Evolutionary conservation across 1,140 invertebrate species (phyloP).

Genomic region (Carcinoscorpius rotundicauda): DNA sequence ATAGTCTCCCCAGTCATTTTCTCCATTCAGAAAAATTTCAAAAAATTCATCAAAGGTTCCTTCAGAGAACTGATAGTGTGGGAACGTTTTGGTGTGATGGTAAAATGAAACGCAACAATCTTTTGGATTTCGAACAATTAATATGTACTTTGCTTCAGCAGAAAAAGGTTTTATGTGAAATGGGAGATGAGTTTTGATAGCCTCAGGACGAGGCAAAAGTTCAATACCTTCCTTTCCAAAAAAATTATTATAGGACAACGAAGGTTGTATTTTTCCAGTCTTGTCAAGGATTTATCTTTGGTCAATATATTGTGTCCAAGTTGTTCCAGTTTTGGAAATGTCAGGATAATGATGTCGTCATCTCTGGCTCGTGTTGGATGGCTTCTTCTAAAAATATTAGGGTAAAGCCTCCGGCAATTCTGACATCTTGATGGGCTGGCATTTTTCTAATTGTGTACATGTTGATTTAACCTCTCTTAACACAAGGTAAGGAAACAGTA

Average conservation of each 20-base stretch:
- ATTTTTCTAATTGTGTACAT: too few relatives aligned
- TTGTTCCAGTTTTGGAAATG: slow-evolving; percentile 16
- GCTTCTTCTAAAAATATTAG: too few relatives aligned
- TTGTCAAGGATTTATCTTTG: not conserved
- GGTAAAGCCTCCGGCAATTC: too few relatives aligned
- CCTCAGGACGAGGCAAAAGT: not conserved
- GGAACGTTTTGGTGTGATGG: slow-evolving; percentile 46
- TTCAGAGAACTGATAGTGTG: slow-evolving; percentile 1
- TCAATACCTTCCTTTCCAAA: slow-evolving; percentile 9
- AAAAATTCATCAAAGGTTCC: slow-evolving; percentile 3
- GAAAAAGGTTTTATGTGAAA: slow-evolving; percentile 47
- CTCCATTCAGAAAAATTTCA: slow-evolving; percentile 1
- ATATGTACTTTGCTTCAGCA: slow-evolving; percentile 44
- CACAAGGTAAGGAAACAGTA: too few relatives aligned
- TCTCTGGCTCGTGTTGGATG: not conserved
- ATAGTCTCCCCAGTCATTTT: slow-evolving; percentile 6
- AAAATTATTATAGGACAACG: slow-evolving; percentile 4
- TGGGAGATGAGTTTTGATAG: slow-evolving; percentile 56
- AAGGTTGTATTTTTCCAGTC: not conserved
- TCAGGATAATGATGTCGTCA: slow-evolving; percentile 14
- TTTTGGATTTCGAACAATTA: slow-evolving; percentile 69
- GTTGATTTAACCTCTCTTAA: too few relatives aligned
- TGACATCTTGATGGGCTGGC: too few relatives aligned
- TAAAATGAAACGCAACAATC: slow-evolving; percentile 74
- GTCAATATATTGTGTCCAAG: slow-evolving; percentile 12